Evolutionary conservation across 2,888 invertebrate genomes (phyloP), one percentile per base, ranked within the genome.

Genomic region (Eurytoma adleriae): DNA sequence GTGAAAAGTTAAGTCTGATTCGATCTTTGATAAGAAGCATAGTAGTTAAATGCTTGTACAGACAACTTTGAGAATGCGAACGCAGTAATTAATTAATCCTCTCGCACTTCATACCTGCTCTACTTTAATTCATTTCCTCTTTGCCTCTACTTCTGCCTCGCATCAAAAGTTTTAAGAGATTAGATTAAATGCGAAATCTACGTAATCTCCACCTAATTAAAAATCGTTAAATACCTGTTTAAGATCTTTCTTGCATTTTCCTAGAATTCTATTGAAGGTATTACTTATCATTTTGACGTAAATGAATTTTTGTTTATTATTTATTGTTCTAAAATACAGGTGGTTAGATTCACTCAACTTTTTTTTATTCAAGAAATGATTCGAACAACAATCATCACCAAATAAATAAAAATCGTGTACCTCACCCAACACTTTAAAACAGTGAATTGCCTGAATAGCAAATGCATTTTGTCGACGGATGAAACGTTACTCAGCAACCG

Each of bases 161-260:
- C 48, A 48, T 67, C 30, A 56, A 76, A 77, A 74, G 52, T 78
- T 78, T 57, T 20, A 12, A 52, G 61, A 69, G 74, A 69, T 81
- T 78, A 68, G 72, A 78, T 78, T 69, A 78, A 81, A 81, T 70
- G 77, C 27, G 68, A 72, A 77, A 77, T 77, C 70, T 48, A 40
- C 30, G 77, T 73, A 73, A 80, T 80, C 68, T 78, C 74, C 70
- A 50, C 52, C 40, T 73, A 81, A 81, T 81, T 81, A 81, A 75
- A 75, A 72, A 80, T 66, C 20, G 16, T 52, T 76, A 76, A 80
- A 64, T 64, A 72, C 72, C 66, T 80, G 67, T 61, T 76, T 72
- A 57, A 69, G 69, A 69, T 74, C 56, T 56, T 30, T 18, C 12
- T 14, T 66, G 20, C 16, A 66, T 59, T 20, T 12, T 30, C 4